phyloP scores from a whole-genome alignment of 1,140 invertebrate genomes.

The Caenorhabditis briggsae region DNA sequence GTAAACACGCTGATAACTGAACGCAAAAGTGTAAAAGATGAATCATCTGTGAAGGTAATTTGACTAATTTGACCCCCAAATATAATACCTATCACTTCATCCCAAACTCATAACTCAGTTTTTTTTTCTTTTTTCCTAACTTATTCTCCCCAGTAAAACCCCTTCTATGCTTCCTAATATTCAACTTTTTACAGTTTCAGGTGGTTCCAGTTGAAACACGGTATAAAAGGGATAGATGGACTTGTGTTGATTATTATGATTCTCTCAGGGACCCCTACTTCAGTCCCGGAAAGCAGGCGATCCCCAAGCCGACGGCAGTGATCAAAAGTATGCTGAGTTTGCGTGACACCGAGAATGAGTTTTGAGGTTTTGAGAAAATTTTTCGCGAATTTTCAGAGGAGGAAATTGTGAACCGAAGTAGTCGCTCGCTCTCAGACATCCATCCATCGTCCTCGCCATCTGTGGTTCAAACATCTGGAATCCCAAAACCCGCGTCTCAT shows the following conservation, averaged over 20 bases:
- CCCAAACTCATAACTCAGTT: not conserved
- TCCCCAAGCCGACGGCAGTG: conserved; percentile 4
- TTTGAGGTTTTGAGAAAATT: not conserved
- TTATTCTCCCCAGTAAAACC: not conserved
- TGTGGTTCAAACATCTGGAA: not conserved
- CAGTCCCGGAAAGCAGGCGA: conserved; percentile 36
- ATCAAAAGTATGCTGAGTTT: conserved; percentile 28
- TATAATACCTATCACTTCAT: not conserved
- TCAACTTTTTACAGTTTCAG: conserved; percentile 4
- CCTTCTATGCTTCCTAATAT: not conserved
- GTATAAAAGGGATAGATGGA: conserved; percentile 54
- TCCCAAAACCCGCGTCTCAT: not conserved
- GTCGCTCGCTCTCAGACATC: conserved; percentile 14
- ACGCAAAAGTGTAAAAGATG: conserved; percentile 45
- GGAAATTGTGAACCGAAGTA: conserved; percentile 34
- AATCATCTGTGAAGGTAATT: conserved; percentile 50
- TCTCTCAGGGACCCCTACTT: conserved; percentile 48
- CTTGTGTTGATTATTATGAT: conserved; percentile 56
- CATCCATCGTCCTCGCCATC: conserved; percentile 34
- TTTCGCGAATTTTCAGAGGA: conserved; percentile 5
- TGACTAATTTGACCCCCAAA: not conserved
- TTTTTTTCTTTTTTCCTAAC: no score
- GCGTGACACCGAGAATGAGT: not conserved
- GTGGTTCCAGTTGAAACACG: conserved; percentile 54
- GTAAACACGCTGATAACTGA: conserved; percentile 40